Base-by-base conservation (phyloP, 92 coral and sea anemone species). In the Porites lobata region DNA sequence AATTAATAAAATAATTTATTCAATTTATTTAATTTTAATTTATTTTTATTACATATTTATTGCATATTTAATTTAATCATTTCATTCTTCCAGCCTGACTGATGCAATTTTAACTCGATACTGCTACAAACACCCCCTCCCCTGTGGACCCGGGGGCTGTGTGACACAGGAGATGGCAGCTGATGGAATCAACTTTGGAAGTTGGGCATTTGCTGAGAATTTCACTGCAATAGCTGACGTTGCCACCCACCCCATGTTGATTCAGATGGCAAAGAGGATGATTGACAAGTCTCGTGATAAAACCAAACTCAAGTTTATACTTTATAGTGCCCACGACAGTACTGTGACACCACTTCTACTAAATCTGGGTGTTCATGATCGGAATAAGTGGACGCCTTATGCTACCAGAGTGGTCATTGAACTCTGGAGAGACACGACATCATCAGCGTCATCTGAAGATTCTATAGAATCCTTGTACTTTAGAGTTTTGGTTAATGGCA, bases 141-240 rank as follows among this genome's bases (percentile, higher is more conserved):
- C 98, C 0, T 97, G 99, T 94, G 95, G 98, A 6, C 90, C 83
- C 8, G 87, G 88, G 18, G 99, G 98, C 4, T 97, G 99, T 69
- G 86, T 97, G 81, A 53, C 95, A 22, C 85, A 92, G 64, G 68
- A 73, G 14, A 87, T 82, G 20, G 93, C 93, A 7, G 87, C 83
- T 43, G 85, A 92, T 19, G 70, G 88, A 9, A 22, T 95, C 43
- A 77, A 89, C 43, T 89, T 86, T 72, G 85, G 91, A 43, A 90
- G 72, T 65, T 94, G 98, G 98, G 85, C 94, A 0, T 80, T 90
- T 50, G 78, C 75, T 6, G 69, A 90, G 65, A 97, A 95, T 21
- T 95, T 77, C 79, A 97, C 94, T 43, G 90, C 80, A 9, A 65
- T 90, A 59, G 93, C 98, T 18, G 89, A 90, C 22, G 64, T 94